Base-by-base conservation (phyloP, 2,797 vertebrate species). In the Melanotaenia boesemani region DNA sequence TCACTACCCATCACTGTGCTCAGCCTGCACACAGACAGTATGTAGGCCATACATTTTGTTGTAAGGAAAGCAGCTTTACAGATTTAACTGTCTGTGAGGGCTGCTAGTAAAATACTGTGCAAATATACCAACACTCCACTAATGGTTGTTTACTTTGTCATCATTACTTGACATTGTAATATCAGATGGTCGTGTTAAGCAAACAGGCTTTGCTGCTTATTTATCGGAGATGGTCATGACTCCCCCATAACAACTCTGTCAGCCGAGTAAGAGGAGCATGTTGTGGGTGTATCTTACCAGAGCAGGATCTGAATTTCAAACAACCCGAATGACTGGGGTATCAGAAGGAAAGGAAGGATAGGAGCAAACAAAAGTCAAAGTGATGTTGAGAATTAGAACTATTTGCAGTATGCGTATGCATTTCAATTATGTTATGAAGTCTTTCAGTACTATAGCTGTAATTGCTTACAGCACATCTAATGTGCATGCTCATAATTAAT, bases 401-500 rank as follows among this genome's bases (percentile, higher is more conserved):
- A 62, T 61, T 84, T 34, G 56, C 59, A 52, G 50, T 63, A 41
- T 36, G 48, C 13, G 50, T 58, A 46, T 74, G 87, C 77, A 85
- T 94, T 95, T 92, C 94, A 95, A 95, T 95, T 87, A 95, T 82
- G 91, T 37, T 89, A 84, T 81, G 70, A 88, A 90, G 91, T 90
- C 84, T 94, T 88, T 93, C 92, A 92, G 93, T 93, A 94, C 85
- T 88, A 87, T 91, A 88, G 90, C 91, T 89, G 88, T 95, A 95
- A 95, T 94, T 94, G 92, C 91, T 95, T 92, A 93, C 92, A 94
- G 93, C 88, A 89, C 91, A 92, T 94, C 91, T 94, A 94, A 95
- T 93, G 91, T 94, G 91, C 93, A 92, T 93, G 94, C 67, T 96
- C 91, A 94, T 95, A 95, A 95, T 95, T 95, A 94, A 96, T 96